Conservation (phyloP, 2,113 vertebrate species). For the Xenus cinereus region DNA sequence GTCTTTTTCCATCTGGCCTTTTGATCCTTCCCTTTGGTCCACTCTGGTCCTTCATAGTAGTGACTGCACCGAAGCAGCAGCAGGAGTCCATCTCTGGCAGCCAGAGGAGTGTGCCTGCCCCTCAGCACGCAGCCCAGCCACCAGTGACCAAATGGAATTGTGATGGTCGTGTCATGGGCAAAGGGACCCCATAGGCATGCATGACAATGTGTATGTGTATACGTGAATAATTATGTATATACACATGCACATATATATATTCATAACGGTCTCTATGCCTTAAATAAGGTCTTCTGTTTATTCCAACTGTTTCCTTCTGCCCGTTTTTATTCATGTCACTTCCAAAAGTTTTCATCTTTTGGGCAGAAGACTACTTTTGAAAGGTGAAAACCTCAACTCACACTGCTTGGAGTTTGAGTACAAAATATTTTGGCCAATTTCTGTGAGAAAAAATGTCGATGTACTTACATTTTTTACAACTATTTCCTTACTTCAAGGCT, state of each 20-base stretch:
- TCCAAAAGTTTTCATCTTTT: background rate
- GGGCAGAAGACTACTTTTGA: background rate
- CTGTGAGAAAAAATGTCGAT: background rate
- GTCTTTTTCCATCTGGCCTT: background rate
- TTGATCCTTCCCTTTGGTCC: background rate
- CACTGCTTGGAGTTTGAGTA: background rate
- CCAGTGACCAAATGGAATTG: accelerated
- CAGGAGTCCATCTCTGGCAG: background rate
- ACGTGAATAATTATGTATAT: background rate
- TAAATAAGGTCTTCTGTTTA: background rate
- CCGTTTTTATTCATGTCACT: background rate
- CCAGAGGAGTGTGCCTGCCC: background rate
- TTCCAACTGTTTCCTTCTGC: background rate
- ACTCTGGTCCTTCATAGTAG: background rate
- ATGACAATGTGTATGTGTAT: background rate
- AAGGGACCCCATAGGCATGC: background rate
- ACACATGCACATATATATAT: background rate
- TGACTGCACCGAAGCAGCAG: background rate
- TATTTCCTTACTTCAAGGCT: background rate
- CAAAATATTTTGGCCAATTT: background rate
- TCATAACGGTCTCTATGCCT: background rate
- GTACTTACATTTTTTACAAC: background rate
- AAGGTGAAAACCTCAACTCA: background rate
- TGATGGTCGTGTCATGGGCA: background rate
- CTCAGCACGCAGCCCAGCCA: background rate